Conservation (phyloP, 2,113 vertebrate species). For the Anser brachyrhynchus region DNA sequence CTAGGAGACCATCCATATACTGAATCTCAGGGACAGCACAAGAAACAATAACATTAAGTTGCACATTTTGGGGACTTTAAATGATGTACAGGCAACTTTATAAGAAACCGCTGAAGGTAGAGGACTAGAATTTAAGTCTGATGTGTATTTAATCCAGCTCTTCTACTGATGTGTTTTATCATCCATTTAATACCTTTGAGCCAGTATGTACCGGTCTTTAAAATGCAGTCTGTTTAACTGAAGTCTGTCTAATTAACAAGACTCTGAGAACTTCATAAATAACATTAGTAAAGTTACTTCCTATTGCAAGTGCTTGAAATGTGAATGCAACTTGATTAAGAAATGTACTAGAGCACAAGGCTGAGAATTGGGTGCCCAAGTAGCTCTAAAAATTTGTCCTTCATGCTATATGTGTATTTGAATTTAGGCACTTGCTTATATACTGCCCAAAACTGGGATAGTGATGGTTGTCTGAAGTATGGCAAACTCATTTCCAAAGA, state of each 20-base stretch:
- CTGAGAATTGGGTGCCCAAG: not conserved
- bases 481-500: not conserved
- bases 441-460: not conserved
- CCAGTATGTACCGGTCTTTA: not conserved
- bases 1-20: not conserved
- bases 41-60: not conserved
- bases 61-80: not conserved
- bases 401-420: not conserved
- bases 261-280: not conserved
- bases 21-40: not conserved
- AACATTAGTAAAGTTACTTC: not conserved
- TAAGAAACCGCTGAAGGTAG: not conserved
- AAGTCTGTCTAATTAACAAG: not conserved
- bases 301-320: not conserved
- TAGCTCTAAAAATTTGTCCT: not conserved
- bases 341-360: not conserved
- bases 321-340: not conserved
- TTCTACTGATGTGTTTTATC: not conserved
- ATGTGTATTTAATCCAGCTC: not conserved
- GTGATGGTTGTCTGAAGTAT: not conserved
- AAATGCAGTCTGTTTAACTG: not conserved
- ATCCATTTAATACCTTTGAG: not conserved
- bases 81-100: not conserved
- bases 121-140: not conserved
- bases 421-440: not conserved